Evolutionary conservation across 2,888 invertebrate genomes (phyloP).

Genomic region (Strigamia transsilvanica): DNA sequence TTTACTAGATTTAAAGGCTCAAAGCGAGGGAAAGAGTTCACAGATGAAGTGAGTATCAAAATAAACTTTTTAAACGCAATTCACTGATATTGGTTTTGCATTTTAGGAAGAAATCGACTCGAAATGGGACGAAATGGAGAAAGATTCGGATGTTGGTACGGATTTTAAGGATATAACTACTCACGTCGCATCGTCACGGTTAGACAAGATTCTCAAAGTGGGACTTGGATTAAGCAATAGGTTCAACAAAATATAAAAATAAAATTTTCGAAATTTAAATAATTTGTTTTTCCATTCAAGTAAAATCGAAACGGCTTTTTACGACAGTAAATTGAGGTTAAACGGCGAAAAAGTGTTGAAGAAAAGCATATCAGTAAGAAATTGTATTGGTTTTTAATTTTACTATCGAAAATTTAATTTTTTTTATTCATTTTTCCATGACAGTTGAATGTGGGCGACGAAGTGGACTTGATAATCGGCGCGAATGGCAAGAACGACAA

Average conservation of each 20-base stretch:
- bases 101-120: neutral
- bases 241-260: slow-evolving; percentile 64
- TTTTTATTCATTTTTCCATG: slow-evolving; percentile 57
- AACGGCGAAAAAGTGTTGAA: slow-evolving; percentile 80
- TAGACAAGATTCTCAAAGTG: slow-evolving; percentile 76
- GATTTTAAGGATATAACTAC: slow-evolving; percentile 74
- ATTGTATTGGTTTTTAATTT: slow-evolving; percentile 49
- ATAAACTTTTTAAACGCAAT: neutral
- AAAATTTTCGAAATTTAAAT: slow-evolving; percentile 41
- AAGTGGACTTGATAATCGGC: slow-evolving; percentile 79
- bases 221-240: slow-evolving; percentile 77
- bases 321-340: slow-evolving; percentile 79
- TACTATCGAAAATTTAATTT: neutral
- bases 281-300: slow-evolving; percentile 65
- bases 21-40: neutral
- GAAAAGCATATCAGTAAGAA: slow-evolving; percentile 75
- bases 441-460: slow-evolving; percentile 75
- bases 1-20: neutral
- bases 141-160: slow-evolving; percentile 67
- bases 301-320: slow-evolving; percentile 81
- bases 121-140: neutral
- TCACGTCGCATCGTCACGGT: slow-evolving; percentile 73
- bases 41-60: neutral
- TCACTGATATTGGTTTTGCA: neutral
- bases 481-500: slow-evolving; percentile 74